Evolutionary conservation across 1,140 invertebrate species (phyloP), one percentile per base, ranked within the genome.

Genomic region (Zaprionus inermis): DNA sequence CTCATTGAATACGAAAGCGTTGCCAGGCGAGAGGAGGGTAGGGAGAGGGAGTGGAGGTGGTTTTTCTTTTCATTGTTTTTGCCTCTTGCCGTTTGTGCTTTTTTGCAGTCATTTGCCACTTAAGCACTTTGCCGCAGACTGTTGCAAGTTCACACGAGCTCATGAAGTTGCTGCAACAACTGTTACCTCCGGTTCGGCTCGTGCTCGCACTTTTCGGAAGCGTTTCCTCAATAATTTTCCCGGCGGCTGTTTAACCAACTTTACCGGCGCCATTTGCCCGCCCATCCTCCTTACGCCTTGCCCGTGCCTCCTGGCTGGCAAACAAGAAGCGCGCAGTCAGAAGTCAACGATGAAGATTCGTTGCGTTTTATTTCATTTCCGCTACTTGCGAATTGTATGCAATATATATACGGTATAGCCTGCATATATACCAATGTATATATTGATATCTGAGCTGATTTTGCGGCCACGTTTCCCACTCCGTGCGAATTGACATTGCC

Each of bases 181-280:
- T 76, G 73, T 72, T 72, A 72, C 73, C 44, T 66, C 61, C 73
- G 36, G 36, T 76, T 56, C 18, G 57, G 22, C 22, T 32, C 5
- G 12, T 6, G 10, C 1, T 59, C 22, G 18, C n/a, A 44, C 18
- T 54, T 64, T 60, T 71, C 20, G 55, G 28, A 64, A 66, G 32
- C 57, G 67, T 60, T 73, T 76, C 41, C 65, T 61, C 38, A 58
- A 72, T 80, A 80, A 71, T 74, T 77, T 84, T 54, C 16, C 59
- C 68, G 78, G 30, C 34, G 76, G 75, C 76, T 74, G 72, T 67
- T 71, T 64, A 69, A 60, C 57, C 69, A 84, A 76, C 54, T 71
- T 70, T 72, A 64, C 72, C 67, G 67, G 68, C 54, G 59, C 41
- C 72, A n/a, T 57, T 30, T 49, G 18, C 18, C 10, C 11, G 3